These are phyloP conservation scores for Pelecanoides urinatrix DNA, from an alignment of 2,113 vertebrate genomes.

Conservation along the genomic window DNA sequence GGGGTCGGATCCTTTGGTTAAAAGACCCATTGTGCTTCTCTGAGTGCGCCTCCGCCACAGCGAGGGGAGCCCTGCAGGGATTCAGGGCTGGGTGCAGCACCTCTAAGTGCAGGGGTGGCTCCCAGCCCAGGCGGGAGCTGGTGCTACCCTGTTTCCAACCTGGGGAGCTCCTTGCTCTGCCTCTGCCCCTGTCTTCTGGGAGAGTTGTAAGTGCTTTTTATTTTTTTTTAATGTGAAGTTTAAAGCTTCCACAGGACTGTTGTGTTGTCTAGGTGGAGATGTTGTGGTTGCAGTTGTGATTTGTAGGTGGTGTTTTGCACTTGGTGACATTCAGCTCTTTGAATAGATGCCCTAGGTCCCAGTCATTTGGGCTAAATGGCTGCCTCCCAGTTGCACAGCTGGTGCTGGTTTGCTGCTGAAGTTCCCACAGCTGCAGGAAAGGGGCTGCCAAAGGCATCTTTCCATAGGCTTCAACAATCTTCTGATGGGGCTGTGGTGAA, in stretches of 20 bases:
- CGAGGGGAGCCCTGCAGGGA: background rate
- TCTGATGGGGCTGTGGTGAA: background rate
- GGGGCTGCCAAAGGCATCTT: background rate
- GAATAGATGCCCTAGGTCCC: background rate
- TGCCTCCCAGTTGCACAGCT: background rate
- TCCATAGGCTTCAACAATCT: background rate
- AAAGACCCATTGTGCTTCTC: background rate
- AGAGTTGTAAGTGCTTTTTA: background rate
- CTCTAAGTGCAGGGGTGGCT: background rate
- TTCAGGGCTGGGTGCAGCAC: background rate
- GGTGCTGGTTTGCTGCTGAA: background rate
- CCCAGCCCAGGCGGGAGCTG: background rate
- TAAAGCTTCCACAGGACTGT: background rate
- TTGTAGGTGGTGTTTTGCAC: background rate
- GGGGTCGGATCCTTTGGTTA: background rate
- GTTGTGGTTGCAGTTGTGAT: background rate
- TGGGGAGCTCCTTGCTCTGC: background rate
- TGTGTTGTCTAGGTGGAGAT: background rate
- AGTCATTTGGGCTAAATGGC: background rate
- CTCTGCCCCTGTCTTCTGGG: background rate
- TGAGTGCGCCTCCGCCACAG: rapidly evolving
- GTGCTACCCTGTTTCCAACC: background rate
- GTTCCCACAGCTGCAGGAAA: background rate
- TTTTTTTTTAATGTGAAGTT: background rate
- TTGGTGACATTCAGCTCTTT: background rate